Evolutionary conservation across 2,113 vertebrate species (phyloP).

Genomic region (Gnathonemus longibarbis): DNA sequence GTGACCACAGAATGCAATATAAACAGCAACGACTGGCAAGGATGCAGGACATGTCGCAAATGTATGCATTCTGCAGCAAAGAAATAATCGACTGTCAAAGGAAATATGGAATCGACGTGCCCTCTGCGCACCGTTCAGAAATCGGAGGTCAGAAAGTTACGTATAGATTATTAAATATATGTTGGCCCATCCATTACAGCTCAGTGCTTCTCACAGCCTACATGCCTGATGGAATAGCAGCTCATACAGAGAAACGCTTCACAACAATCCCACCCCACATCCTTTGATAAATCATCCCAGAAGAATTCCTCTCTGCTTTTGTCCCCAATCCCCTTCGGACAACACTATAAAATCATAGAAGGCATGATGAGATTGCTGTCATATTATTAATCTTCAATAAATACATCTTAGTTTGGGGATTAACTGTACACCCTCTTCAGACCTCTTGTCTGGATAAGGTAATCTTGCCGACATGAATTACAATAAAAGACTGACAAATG

Average conservation of each 20-base stretch:
- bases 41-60: constrained; percentile 52
- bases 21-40: background rate
- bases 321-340: constrained; percentile 42
- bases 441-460: constrained; percentile 47
- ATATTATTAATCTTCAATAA: constrained; percentile 75
- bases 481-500: constrained; percentile 47
- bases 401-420: constrained; percentile 70
- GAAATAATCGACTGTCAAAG: background rate
- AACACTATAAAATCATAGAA: constrained; percentile 68
- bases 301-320: background rate
- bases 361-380: constrained; percentile 70
- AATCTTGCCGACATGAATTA: constrained; percentile 57
- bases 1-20: background rate
- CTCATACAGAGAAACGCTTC: background rate
- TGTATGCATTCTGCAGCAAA: constrained; percentile 19
- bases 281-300: constrained; percentile 16
- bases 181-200: background rate
- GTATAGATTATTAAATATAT: background rate
- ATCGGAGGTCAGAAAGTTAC: constrained; percentile 1
- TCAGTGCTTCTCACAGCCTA: background rate
- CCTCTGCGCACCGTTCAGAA: background rate
- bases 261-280: background rate
- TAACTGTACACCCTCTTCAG: constrained; percentile 57
- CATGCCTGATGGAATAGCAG: background rate
- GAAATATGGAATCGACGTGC: background rate